phyloP scores from a whole-genome alignment of 2,888 invertebrate genomes.

The Amphiduros pacificus region DNA sequence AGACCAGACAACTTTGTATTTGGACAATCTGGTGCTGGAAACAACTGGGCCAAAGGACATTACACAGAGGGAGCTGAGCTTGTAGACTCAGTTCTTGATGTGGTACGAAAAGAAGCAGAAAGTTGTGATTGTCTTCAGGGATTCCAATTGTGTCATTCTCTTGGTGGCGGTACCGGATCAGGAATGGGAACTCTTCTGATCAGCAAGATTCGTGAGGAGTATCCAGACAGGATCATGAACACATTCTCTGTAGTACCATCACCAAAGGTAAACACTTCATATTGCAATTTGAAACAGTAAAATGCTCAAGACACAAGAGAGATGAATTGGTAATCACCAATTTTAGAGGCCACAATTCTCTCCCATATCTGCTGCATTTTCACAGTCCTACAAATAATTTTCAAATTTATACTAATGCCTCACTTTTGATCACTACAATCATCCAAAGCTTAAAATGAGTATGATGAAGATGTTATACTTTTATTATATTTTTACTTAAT shows the following conservation, averaged over 20 bases:
- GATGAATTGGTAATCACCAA: too few species aligned
- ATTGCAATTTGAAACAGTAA: too few species aligned
- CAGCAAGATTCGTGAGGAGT: constrained; percentile 95
- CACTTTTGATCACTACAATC: too few species aligned
- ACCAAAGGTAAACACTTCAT: too few species aligned
- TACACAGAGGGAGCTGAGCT: constrained; percentile 58
- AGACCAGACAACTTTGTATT: constrained; percentile 15
- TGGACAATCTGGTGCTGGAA: constrained; percentile 11
- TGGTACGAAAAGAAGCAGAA: constrained; percentile 15
- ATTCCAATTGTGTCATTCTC: constrained; percentile 64
- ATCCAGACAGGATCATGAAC: constrained; percentile 98
- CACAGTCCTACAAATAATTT: too few species aligned
- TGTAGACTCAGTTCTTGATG: constrained; percentile 18
- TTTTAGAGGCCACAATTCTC: too few species aligned
- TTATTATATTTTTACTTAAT: background rate
- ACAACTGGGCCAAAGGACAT: constrained; percentile 17
- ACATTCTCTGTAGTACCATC: constrained; percentile 91
- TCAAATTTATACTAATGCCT: too few species aligned
- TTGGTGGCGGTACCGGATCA: constrained; percentile 84
- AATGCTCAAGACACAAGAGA: too few species aligned
- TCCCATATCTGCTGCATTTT: too few species aligned
- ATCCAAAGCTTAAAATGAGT: too few species aligned
- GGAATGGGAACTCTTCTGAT: constrained; percentile 89
- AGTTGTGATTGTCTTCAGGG: constrained; percentile 63
- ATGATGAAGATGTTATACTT: too few species aligned